These are phyloP conservation scores for Cheilosia urbana DNA, from an alignment of 2,888 invertebrate species.

Conservation along the genomic window DNA sequence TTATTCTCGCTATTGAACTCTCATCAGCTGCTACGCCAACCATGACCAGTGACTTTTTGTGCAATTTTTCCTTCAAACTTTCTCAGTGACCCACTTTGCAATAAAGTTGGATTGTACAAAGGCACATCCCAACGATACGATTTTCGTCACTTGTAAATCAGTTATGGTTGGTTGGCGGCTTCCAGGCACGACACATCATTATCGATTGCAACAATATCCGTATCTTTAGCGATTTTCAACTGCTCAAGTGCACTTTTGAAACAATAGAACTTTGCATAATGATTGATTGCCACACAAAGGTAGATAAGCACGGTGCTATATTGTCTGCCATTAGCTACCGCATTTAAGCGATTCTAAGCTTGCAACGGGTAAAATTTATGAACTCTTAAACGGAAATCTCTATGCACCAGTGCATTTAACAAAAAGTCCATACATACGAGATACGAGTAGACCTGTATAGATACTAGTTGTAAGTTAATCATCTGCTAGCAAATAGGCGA, in stretches of 20 bases:
- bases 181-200: slow-evolving; percentile 31
- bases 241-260: slow-evolving; percentile 37
- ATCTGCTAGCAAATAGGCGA: slow-evolving; percentile 53
- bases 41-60: too few species aligned
- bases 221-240: slow-evolving; percentile 23
- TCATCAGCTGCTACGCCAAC: too few species aligned
- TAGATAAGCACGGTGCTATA: neutral
- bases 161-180: slow-evolving; percentile 47
- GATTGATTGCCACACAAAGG: slow-evolving; percentile 68
- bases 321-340: slow-evolving; percentile 21
- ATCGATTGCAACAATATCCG: slow-evolving; percentile 56
- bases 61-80: too few species aligned
- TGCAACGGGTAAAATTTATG: slow-evolving; percentile 48
- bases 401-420: slow-evolving; percentile 35
- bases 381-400: slow-evolving; percentile 48
- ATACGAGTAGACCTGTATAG: neutral
- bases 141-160: slow-evolving; percentile 23
- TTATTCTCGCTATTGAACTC: too few species aligned
- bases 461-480: slow-evolving; percentile 59
- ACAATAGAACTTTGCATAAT: slow-evolving; percentile 73
- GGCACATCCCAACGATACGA: neutral
- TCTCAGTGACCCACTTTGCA: slow-evolving; percentile 8
- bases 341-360: slow-evolving; percentile 42
- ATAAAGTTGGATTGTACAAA: slow-evolving; percentile 5
- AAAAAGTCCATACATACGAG: slow-evolving; percentile 7